A percentile compares a stretch with the other conserved stretches of the same genome.
These are phyloP conservation scores for Peromyscus polionotus DNA, from an alignment of 2,113 vertebrate genomes.

Conservation along the genomic window DNA sequence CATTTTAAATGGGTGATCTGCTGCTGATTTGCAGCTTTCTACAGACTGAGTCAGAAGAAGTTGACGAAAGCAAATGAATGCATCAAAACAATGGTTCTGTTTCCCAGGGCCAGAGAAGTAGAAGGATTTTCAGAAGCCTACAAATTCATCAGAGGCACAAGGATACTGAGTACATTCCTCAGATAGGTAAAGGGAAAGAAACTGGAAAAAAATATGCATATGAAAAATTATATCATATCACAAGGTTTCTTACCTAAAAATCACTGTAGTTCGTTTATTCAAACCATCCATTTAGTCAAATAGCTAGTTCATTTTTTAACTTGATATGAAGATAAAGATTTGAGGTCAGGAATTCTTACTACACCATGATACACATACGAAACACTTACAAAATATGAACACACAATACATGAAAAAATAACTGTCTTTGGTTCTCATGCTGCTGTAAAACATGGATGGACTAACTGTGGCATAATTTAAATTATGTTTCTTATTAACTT, in stretches of 20 bases:
- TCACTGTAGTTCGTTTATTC: not conserved
- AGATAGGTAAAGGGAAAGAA: not conserved
- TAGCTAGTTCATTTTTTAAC: constrained; percentile 5
- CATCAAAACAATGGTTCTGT: not conserved
- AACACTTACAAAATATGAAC: not conserved
- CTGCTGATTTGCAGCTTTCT: constrained; percentile 30
- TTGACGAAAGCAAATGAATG: not conserved
- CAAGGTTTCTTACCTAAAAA: not conserved
- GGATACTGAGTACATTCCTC: not conserved
- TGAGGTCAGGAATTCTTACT: not conserved
- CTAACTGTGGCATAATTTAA: not conserved
- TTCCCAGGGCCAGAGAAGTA: not conserved
- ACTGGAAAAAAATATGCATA: not conserved
- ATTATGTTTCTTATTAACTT: not conserved
- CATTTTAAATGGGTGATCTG: not conserved
- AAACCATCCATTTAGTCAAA: not conserved
- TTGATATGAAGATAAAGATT: not conserved
- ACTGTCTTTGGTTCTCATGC: not conserved
- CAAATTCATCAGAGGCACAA: not conserved
- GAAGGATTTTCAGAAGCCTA: not conserved
- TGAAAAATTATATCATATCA: not conserved
- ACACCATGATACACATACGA: not conserved
- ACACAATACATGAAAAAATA: not conserved
- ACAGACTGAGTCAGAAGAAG: not conserved
- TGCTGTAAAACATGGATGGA: not conserved